Evolutionary conservation across 1,140 invertebrate species (phyloP).

Genomic region (Ylistrum balloti): DNA sequence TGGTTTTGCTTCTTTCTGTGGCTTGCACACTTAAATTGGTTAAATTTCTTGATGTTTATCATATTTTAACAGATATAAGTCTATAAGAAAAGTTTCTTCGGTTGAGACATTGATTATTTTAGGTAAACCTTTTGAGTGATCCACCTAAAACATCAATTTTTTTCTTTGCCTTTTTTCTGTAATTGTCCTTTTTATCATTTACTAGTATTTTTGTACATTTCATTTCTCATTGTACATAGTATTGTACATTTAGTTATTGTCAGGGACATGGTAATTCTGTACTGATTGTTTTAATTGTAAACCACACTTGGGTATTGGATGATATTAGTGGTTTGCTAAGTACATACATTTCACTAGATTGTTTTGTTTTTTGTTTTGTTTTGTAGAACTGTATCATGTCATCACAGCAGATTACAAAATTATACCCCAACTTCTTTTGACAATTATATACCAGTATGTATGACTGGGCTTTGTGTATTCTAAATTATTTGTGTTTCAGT

Average conservation of each 20-base stretch:
- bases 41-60: too few relatives aligned
- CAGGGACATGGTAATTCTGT: neutral
- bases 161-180: too few relatives aligned
- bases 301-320: neutral
- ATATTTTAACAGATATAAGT: too few relatives aligned
- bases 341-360: neutral
- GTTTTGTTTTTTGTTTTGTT: neutral
- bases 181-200: neutral
- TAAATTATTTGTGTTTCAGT: slow-evolving; percentile 35
- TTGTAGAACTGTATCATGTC: neutral
- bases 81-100: too few relatives aligned
- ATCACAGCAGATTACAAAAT: neutral
- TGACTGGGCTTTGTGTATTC: neutral
- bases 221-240: neutral
- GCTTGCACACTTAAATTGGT: too few relatives aligned
- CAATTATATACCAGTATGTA: neutral
- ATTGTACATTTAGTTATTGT: neutral
- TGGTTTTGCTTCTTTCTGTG: too few relatives aligned
- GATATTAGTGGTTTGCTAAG: neutral
- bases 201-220: slow-evolving; percentile 6
- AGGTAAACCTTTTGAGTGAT: too few relatives aligned
- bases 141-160: too few relatives aligned
- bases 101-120: too few relatives aligned
- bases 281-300: neutral
- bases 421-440: neutral